phyloP scores from a whole-genome alignment of 2,888 invertebrate species.

The Dryomyza anilis region DNA sequence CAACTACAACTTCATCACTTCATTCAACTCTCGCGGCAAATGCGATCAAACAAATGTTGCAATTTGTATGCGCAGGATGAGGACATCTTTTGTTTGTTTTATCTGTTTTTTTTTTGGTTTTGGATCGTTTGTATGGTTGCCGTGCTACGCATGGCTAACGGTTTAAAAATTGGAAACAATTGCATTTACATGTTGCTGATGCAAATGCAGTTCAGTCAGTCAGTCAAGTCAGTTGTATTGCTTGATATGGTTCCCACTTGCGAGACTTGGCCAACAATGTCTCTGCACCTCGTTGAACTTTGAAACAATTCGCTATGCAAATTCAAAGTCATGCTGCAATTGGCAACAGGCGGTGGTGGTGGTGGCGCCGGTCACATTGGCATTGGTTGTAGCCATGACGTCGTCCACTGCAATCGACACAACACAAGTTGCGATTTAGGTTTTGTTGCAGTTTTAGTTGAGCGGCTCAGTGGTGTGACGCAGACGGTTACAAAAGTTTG shows the following conservation, averaged over 20 bases:
- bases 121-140: too few relatives aligned
- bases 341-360: not conserved
- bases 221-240: not conserved
- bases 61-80: too few relatives aligned
- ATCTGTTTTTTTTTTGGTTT: too few relatives aligned
- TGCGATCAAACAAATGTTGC: constrained; percentile 1
- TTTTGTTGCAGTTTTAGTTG: not conserved
- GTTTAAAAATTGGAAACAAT: constrained; percentile 1
- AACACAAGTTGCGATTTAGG: not conserved
- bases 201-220: constrained; percentile 2
- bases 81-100: too few relatives aligned
- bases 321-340: not conserved
- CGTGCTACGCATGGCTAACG: too few relatives aligned
- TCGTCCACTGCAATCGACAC: too few relatives aligned
- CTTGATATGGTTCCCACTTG: not conserved
- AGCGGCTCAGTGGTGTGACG: not conserved
- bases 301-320: constrained; percentile 5
- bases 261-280: not conserved
- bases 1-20: not conserved
- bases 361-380: too few relatives aligned
- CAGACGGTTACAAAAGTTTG: too few relatives aligned
- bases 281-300: not conserved
- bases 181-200: constrained; percentile 17
- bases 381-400: too few relatives aligned
- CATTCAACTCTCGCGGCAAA: not conserved